Percentiles rank a stretch among this genome's conserved stretches.
phyloP scores from a whole-genome alignment of 2,797 vertebrate genomes.

The Meriones psammophilus region DNA sequence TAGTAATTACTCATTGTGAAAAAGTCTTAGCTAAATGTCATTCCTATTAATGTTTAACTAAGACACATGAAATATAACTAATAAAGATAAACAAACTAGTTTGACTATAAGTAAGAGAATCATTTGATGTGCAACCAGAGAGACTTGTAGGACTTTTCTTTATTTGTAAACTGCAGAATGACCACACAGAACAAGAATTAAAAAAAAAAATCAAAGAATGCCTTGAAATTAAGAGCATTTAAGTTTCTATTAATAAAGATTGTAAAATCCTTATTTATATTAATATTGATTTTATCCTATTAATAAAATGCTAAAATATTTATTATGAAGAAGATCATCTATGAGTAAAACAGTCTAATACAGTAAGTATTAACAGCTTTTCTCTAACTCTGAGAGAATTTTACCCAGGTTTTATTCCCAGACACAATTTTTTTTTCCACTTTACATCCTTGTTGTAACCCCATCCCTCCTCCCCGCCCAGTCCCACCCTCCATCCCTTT shows the following conservation, averaged over 20 bases:
- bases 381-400: constrained; percentile 25
- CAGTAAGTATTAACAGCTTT: constrained; percentile 65
- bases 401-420: constrained; percentile 49
- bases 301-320: constrained; percentile 55
- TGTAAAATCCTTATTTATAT: background rate
- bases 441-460: no score
- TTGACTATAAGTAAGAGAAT: background rate
- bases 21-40: background rate
- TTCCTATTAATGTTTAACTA: background rate
- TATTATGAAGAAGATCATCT: constrained; percentile 24
- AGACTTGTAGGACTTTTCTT: background rate
- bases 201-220: background rate
- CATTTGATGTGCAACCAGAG: background rate
- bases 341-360: constrained; percentile 64
- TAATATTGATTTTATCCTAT: constrained; percentile 22
- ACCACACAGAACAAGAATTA: background rate
- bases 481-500: no score
- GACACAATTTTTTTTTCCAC: background rate
- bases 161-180: background rate
- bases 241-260: background rate
- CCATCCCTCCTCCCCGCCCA: no score
- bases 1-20: background rate
- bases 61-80: background rate
- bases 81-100: background rate
- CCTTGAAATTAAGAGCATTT: background rate